These are phyloP conservation scores for Platorchestia sp. DNA, from an alignment of 1,140 invertebrate genomes.

Conservation along the genomic window DNA sequence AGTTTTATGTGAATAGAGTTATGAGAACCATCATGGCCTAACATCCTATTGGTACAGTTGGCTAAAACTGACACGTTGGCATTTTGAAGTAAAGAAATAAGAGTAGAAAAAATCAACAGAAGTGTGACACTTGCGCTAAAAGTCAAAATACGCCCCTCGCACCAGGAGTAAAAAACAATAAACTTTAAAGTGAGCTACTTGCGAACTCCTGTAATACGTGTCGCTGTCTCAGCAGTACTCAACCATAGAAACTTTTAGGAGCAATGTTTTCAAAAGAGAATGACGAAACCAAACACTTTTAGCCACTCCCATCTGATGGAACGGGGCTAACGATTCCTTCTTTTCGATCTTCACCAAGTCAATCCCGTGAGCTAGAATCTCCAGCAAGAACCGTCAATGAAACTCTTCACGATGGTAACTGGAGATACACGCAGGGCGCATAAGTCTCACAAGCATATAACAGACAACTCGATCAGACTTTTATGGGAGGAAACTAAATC, in stretches of 20 bases:
- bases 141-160: too few species aligned
- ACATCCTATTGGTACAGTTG: too few species aligned
- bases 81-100: too few species aligned
- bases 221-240: neutral
- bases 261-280: neutral
- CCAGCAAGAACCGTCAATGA: neutral
- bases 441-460: neutral
- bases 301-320: neutral
- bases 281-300: neutral
- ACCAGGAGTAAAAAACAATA: neutral
- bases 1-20: too few species aligned
- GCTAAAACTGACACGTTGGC: too few species aligned
- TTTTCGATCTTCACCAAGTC: neutral
- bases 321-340: neutral
- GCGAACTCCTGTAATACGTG: neutral
- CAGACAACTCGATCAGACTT: neutral
- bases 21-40: too few species aligned
- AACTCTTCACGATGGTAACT: neutral
- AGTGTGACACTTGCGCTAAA: too few species aligned
- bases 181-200: neutral
- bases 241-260: neutral
- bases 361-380: neutral
- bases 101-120: too few species aligned
- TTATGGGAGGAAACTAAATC: neutral
- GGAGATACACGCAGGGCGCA: neutral